Evolutionary conservation across 2,888 invertebrate genomes (phyloP).

Genomic region (Hedychridium roseum): DNA sequence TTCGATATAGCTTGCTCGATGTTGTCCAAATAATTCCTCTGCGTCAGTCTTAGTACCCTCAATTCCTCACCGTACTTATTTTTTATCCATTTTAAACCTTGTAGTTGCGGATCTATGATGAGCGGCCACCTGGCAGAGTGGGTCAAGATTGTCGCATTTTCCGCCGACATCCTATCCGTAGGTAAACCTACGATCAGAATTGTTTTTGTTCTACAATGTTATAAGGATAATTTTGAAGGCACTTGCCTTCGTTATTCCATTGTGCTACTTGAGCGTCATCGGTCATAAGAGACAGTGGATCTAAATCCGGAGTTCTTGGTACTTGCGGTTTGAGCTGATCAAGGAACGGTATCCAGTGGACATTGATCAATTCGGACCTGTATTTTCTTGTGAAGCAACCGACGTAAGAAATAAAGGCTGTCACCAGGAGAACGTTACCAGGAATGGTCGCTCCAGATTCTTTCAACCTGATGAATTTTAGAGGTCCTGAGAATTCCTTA

Average conservation of each 20-base stretch:
- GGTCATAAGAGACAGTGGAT: slow-evolving; percentile 85
- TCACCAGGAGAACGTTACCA: slow-evolving; percentile 87
- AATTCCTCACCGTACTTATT: slow-evolving; percentile 79
- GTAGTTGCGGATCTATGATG: slow-evolving; percentile 93
- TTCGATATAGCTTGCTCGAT: slow-evolving; percentile 80
- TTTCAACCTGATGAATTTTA: slow-evolving; percentile 68
- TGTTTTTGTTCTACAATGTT: background rate
- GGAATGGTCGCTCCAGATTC: slow-evolving; percentile 81
- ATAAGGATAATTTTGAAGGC: background rate
- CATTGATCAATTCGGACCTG: slow-evolving; percentile 78
- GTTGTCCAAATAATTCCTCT: slow-evolving; percentile 82
- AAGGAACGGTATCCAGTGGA: slow-evolving; percentile 84
- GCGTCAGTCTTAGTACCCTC: slow-evolving; percentile 79
- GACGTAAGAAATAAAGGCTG: slow-evolving; percentile 94
- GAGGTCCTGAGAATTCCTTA: background rate
- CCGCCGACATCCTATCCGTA: slow-evolving; percentile 91
- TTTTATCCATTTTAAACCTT: slow-evolving; percentile 96
- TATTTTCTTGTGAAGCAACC: slow-evolving; percentile 92
- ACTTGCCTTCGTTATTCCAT: slow-evolving; percentile 94
- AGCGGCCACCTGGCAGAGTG: slow-evolving; percentile 93
- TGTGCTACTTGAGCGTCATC: slow-evolving; percentile 91
- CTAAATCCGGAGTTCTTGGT: slow-evolving; percentile 80
- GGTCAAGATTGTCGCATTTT: slow-evolving; percentile 91
- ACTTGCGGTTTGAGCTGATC: slow-evolving; percentile 76
- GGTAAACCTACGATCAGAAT: slow-evolving; percentile 70